Evolutionary conservation across 2,113 vertebrate species (phyloP).

Genomic region (Platichthys stellatus): DNA sequence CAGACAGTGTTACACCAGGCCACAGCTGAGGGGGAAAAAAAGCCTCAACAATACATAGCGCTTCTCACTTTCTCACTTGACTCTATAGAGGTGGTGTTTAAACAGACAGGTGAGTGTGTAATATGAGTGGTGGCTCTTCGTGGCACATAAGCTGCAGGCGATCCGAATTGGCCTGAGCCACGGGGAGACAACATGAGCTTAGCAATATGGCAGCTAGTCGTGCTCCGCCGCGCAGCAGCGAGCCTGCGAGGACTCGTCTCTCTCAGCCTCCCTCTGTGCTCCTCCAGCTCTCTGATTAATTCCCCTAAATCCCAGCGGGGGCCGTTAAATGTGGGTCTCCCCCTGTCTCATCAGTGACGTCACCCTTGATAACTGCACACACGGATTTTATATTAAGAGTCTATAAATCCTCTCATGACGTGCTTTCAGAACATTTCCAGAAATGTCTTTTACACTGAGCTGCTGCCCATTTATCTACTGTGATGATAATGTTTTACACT

Average conservation of each 20-base stretch:
- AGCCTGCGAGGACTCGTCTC: constrained; percentile 37
- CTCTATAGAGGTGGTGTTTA: neutral
- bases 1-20: constrained; percentile 27
- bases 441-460: neutral
- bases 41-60: neutral
- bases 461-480: neutral
- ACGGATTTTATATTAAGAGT: neutral
- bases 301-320: constrained; percentile 41
- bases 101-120: constrained; percentile 63
- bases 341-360: constrained; percentile 28
- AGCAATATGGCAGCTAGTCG: constrained; percentile 63
- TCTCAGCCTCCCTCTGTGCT: constrained; percentile 30
- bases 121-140: constrained; percentile 42
- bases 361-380: neutral
- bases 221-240: constrained; percentile 25
- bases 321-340: constrained; percentile 23
- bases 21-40: neutral
- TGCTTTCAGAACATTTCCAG: neutral
- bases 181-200: constrained; percentile 64
- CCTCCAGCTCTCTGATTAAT: constrained; percentile 46
- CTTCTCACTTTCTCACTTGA: constrained; percentile 33
- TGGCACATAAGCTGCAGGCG: constrained; percentile 56
- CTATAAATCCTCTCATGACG: neutral
- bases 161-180: constrained; percentile 73
- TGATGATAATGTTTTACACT: constrained; percentile 23